Conservation (phyloP, 2,113 vertebrate genomes). For the Pipa parva region DNA sequence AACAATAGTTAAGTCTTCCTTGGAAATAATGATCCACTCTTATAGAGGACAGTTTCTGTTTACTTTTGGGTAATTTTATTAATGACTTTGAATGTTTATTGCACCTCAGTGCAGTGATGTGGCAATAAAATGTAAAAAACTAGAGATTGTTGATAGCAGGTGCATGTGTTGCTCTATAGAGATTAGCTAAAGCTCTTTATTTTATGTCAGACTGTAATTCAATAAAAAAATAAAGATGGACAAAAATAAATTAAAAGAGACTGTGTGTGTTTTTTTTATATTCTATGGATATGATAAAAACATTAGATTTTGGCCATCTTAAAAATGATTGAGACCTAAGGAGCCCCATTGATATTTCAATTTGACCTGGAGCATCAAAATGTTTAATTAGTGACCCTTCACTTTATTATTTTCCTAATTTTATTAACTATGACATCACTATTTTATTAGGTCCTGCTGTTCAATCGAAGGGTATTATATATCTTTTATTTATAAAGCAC, state of each 20-base stretch:
- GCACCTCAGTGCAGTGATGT: constrained; percentile 80
- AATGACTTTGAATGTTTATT: constrained; percentile 81
- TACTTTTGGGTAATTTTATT: constrained; percentile 70
- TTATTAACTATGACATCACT: too few species aligned
- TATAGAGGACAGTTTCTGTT: constrained; percentile 74
- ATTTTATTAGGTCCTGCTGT: too few species aligned
- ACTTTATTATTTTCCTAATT: too few species aligned
- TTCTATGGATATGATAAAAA: too few species aligned
- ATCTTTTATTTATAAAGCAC: too few species aligned
- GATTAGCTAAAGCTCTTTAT: constrained; percentile 78
- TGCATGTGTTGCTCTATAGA: constrained; percentile 76
- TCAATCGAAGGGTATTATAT: too few species aligned
- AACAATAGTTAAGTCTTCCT: constrained; percentile 75
- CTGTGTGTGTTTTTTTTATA: background rate
- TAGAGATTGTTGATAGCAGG: constrained; percentile 72
- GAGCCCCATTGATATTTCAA: too few species aligned
- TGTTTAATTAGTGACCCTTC: too few species aligned
- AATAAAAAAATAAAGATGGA: constrained; percentile 75
- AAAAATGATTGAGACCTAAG: too few species aligned
- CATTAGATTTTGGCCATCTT: too few species aligned
- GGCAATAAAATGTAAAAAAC: constrained; percentile 81
- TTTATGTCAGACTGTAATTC: constrained; percentile 78
- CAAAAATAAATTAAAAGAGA: constrained; percentile 41
- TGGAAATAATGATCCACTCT: constrained; percentile 75
- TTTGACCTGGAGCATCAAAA: too few species aligned